A percentile compares a stretch with the other conserved stretches of the same genome.
phyloP scores from a whole-genome alignment of 2,888 invertebrate genomes.

The Callyntrura sp. region DNA sequence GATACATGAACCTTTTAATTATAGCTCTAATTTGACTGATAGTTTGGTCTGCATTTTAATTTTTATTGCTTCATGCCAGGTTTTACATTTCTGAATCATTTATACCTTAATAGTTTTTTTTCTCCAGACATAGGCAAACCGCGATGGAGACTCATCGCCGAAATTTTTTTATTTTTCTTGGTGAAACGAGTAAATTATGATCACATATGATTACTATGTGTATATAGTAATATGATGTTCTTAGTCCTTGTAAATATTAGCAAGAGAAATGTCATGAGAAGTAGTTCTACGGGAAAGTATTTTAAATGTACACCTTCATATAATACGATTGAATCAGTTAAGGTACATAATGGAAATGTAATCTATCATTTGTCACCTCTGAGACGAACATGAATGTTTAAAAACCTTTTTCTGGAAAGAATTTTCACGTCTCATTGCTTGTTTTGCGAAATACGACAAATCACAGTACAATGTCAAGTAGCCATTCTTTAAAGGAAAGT shows the following conservation, averaged over 20 bases:
- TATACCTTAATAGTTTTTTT: conserved; percentile 17
- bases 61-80: not conserved
- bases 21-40: conserved; percentile 17
- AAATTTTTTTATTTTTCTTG: not conserved
- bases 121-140: not conserved
- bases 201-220: no score
- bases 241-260: not conserved
- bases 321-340: not conserved
- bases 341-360: not conserved
- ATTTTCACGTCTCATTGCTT: conserved; percentile 25
- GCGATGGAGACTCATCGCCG: conserved; percentile 7
- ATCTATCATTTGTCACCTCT: conserved; percentile 4
- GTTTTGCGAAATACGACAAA: conserved; percentile 78
- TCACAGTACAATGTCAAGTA: conserved; percentile 79
- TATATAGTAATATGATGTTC: not conserved
- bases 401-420: conserved; percentile 3
- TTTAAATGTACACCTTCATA: not conserved
- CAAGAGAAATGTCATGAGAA: not conserved
- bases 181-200: not conserved
- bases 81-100: not conserved
- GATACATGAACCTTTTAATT: no score
- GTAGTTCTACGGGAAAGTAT: conserved; percentile 6
- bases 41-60: conserved; percentile 12
- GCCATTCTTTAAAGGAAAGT: conserved; percentile 69
- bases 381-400: not conserved